A percentile compares a stretch with the other conserved stretches of the same genome.
These are phyloP conservation scores for Harpalus rufipes DNA, from an alignment of 2,888 invertebrate genomes.

Conservation along the genomic window DNA sequence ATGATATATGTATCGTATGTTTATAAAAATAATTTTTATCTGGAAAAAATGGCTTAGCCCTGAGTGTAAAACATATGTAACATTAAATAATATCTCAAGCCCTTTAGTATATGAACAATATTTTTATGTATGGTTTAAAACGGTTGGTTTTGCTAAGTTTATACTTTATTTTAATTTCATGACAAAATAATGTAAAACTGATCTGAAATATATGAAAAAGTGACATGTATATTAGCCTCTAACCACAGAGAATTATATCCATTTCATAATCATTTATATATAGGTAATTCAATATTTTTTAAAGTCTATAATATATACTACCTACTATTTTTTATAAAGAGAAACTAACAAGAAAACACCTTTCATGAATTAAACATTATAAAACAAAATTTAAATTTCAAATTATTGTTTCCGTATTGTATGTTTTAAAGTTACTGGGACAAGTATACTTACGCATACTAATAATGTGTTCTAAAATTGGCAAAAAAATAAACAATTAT, in stretches of 20 bases:
- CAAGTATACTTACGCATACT: neutral
- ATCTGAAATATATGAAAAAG: neutral
- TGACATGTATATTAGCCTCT: neutral
- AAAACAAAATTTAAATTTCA: constrained; percentile 5
- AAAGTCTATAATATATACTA: neutral
- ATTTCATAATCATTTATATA: too few species aligned
- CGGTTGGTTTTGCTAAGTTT: too few species aligned
- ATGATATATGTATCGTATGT: too few species aligned
- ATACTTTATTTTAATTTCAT: too few species aligned
- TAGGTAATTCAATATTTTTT: neutral
- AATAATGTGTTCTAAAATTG: neutral
- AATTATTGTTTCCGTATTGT: neutral
- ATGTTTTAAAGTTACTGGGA: constrained; percentile 10
- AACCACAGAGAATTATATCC: too few species aligned
- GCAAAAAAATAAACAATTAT: neutral
- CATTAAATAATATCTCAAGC: too few species aligned
- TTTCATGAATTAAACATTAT: neutral
- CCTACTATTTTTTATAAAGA: neutral
- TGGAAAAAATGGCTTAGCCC: too few species aligned
- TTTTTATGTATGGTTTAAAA: too few species aligned
- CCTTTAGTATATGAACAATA: too few species aligned
- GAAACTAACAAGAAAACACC: neutral
- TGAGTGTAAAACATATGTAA: too few species aligned
- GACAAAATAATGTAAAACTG: too few species aligned
- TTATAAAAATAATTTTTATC: too few species aligned